A percentile compares a stretch with the other conserved stretches of the same genome.
Conservation (phyloP, 2,888 invertebrate species). For the Ectemnius lituratus region DNA sequence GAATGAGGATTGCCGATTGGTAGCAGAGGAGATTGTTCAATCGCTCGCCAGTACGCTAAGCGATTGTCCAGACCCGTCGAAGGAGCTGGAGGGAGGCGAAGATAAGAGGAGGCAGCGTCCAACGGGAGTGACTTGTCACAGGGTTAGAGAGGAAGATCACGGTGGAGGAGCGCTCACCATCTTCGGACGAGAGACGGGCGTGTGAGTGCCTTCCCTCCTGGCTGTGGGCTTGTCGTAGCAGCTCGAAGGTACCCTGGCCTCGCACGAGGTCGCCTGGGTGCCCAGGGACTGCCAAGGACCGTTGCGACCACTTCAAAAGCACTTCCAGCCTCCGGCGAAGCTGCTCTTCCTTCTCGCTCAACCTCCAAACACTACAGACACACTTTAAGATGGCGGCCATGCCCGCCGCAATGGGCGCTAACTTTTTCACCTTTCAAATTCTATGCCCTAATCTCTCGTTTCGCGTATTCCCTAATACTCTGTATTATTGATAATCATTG, state of each 20-base stretch:
- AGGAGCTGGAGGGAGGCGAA: not conserved
- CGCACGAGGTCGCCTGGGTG: conserved; percentile 68
- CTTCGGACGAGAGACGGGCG: conserved; percentile 66
- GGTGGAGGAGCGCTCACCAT: conserved; percentile 65
- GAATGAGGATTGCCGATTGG: conserved; percentile 14
- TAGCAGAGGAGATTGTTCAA: not conserved
- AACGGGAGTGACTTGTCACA: conserved; percentile 22
- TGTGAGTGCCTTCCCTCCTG: conserved; percentile 61
- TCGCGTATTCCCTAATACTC: not conserved
- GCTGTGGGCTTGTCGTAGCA: conserved; percentile 51
- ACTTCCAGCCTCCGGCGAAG: conserved; percentile 70
- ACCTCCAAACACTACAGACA: conserved; percentile 70
- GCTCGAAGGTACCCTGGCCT: conserved; percentile 65
- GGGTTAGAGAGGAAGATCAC: conserved; percentile 42
- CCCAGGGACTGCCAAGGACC: conserved; percentile 71
- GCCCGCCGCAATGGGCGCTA: conserved; percentile 51
- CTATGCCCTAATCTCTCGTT: not conserved
- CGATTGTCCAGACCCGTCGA: too few species aligned
- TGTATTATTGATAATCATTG: too few species aligned
- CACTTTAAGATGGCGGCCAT: conserved; percentile 71
- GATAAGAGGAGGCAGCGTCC: conserved; percentile 1
- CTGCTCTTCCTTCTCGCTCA: conserved; percentile 67
- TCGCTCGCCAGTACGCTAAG: too few species aligned
- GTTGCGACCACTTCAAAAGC: conserved; percentile 66
- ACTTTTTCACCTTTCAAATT: conserved; percentile 46